A percentile compares a stretch with the other conserved stretches of the same genome.
These are phyloP conservation scores for Nudaria mundana DNA, from an alignment of 2,888 invertebrate species.

Conservation along the genomic window DNA sequence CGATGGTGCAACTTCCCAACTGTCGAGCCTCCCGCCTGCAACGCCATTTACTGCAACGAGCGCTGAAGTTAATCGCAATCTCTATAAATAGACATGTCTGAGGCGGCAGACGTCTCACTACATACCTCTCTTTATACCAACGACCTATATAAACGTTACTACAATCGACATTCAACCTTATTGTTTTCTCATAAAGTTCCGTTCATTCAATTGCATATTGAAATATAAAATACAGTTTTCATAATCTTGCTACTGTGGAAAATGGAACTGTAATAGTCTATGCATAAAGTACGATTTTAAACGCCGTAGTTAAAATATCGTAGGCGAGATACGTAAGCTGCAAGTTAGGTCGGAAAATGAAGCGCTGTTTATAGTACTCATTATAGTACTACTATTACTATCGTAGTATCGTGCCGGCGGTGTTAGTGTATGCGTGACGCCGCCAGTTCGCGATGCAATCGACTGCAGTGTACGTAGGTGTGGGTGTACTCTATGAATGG, in stretches of 20 bases:
- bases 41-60: constrained; percentile 45
- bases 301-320: constrained; percentile 26
- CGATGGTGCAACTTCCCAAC: constrained; percentile 36
- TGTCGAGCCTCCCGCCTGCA: constrained; percentile 36
- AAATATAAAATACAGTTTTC: constrained; percentile 34
- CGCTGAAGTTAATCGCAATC: constrained; percentile 58
- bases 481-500: constrained; percentile 63
- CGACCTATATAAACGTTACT: constrained; percentile 26
- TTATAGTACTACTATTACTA: constrained; percentile 74
- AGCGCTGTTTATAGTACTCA: constrained; percentile 74
- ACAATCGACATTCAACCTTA: constrained; percentile 27
- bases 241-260: constrained; percentile 21
- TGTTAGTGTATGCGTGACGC: constrained; percentile 44
- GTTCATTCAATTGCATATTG: constrained; percentile 1
- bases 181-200: constrained; percentile 9
- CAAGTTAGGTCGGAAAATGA: constrained; percentile 69
- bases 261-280: constrained; percentile 29
- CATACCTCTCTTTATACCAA: constrained; percentile 27
- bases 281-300: constrained; percentile 36
- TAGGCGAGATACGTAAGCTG: constrained; percentile 43
- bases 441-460: constrained; percentile 40
- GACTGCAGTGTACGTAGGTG: constrained; percentile 38
- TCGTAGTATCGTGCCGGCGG: constrained; percentile 60
- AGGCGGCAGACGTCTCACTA: constrained; percentile 64
- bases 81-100: constrained; percentile 75